A percentile compares a stretch with the other conserved stretches of the same genome.
phyloP scores from a whole-genome alignment of 1,140 invertebrate genomes.

The Chymomyza costata region DNA sequence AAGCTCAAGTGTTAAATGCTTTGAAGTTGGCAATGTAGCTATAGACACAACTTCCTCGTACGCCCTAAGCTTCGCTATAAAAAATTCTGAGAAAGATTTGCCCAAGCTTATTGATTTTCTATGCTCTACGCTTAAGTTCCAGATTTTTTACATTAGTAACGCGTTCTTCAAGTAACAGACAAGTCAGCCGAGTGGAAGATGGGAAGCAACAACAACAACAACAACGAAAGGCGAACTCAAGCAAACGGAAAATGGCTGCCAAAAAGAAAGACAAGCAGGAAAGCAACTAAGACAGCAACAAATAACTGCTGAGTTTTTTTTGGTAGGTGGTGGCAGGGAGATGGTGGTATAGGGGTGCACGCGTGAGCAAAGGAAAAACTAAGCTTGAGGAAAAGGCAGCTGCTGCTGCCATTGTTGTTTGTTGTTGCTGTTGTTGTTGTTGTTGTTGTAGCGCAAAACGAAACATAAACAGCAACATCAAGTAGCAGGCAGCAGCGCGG shows the following conservation, averaged over 20 bases:
- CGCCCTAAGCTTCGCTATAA: no score
- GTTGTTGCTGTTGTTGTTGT: slow-evolving; percentile 17
- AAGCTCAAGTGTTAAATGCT: no score
- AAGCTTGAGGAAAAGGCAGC: slow-evolving; percentile 51
- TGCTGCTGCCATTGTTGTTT: slow-evolving; percentile 6
- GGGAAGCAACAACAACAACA: not conserved
- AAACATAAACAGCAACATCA: slow-evolving; percentile 68
- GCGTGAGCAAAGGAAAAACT: slow-evolving; percentile 41
- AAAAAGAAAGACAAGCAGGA: slow-evolving; percentile 30
- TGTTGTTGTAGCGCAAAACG: slow-evolving; percentile 56
- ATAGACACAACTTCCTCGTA: no score
- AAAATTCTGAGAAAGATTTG: no score
- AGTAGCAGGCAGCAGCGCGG: slow-evolving; percentile 25
- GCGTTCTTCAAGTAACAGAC: slow-evolving; percentile 6
- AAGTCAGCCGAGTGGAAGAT: slow-evolving; percentile 28
- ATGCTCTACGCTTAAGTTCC: slow-evolving; percentile 19
- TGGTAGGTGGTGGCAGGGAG: not conserved
- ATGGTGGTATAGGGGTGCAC: slow-evolving; percentile 11
- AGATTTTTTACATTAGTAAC: not conserved
- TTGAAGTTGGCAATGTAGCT: no score
- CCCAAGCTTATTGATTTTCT: slow-evolving; percentile 63
- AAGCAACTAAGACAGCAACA: slow-evolving; percentile 26
- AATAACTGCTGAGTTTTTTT: not conserved
- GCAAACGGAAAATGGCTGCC: slow-evolving; percentile 53
- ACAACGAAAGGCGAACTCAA: slow-evolving; percentile 9